Evolutionary conservation across 2,888 invertebrate genomes (phyloP).

Genomic region (Eupithecia dodoneata): DNA sequence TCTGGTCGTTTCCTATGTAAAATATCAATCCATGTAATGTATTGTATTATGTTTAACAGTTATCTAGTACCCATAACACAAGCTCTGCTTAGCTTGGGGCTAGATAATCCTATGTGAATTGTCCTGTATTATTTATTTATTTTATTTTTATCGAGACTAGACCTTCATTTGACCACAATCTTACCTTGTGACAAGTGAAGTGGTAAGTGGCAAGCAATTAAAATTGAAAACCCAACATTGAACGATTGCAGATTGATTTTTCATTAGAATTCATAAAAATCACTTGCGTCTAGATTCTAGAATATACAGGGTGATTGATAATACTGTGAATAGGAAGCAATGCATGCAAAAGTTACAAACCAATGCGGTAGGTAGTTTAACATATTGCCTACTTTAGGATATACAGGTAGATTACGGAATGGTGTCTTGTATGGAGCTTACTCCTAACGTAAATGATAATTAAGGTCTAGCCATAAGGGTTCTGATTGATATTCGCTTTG

Average conservation of each 20-base stretch:
- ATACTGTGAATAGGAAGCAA: conserved; percentile 15
- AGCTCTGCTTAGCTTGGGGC: too few species aligned
- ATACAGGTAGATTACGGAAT: conserved; percentile 27
- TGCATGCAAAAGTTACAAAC: conserved; percentile 20
- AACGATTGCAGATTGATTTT: background rate
- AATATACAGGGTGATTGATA: background rate
- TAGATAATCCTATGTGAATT: too few species aligned
- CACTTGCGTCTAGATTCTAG: background rate
- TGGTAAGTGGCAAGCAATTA: background rate
- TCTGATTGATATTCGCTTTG: conserved; percentile 7
- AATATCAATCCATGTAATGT: too few species aligned
- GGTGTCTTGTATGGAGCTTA: conserved; percentile 24
- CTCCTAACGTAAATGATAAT: conserved; percentile 19
- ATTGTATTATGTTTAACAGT: too few species aligned
- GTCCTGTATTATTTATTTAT: too few species aligned
- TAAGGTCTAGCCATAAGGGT: conserved; percentile 21
- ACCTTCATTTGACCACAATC: background rate
- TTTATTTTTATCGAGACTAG: background rate
- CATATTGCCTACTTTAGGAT: conserved; percentile 32
- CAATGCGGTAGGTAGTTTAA: conserved; percentile 31
- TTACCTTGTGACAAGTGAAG: background rate
- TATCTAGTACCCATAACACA: too few species aligned
- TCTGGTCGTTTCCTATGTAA: too few species aligned
- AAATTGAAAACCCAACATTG: background rate
- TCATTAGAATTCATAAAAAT: background rate